Percentiles rank a stretch among this genome's conserved stretches.
These are phyloP conservation scores for Drosophila barbarae DNA, from an alignment of 2,888 invertebrate genomes.

Conservation along the genomic window DNA sequence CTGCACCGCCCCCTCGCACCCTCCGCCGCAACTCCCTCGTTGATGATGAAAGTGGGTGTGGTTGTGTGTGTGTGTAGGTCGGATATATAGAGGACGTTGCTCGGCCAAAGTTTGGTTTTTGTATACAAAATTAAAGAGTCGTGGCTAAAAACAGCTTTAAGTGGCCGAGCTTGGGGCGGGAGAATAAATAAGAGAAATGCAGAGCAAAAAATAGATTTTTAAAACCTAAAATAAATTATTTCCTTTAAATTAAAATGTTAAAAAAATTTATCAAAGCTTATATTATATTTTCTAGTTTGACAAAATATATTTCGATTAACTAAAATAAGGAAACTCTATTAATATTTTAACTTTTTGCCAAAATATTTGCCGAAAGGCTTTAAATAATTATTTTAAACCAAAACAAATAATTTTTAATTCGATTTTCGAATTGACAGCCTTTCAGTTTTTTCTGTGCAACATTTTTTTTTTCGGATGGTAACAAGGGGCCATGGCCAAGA, in stretches of 20 bases:
- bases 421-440: background rate
- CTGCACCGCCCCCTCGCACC: slow-evolving; percentile 23
- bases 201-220: background rate
- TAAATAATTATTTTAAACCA: too few relatives aligned
- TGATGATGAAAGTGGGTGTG: slow-evolving; percentile 69
- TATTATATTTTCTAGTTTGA: too few relatives aligned
- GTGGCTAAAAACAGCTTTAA: slow-evolving; percentile 31
- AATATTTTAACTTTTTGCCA: too few relatives aligned
- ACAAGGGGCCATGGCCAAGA: slow-evolving; percentile 1
- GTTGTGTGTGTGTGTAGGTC: slow-evolving; percentile 51
- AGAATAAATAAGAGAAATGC: background rate
- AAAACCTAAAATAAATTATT: background rate
- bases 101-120: slow-evolving; percentile 28
- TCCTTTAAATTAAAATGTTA: background rate
- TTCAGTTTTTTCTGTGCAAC: background rate
- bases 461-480: background rate
- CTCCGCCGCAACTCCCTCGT: slow-evolving; percentile 16
- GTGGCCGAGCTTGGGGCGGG: background rate
- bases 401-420: too few relatives aligned
- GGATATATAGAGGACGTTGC: slow-evolving; percentile 51
- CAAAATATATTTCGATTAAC: too few relatives aligned
- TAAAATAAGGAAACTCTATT: too few relatives aligned
- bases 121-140: slow-evolving; percentile 57
- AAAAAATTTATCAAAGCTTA: background rate
- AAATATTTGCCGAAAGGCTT: too few relatives aligned